These are phyloP conservation scores for Eleutherodactylus coqui DNA, from an alignment of 2,797 vertebrate species.

Conservation along the genomic window DNA sequence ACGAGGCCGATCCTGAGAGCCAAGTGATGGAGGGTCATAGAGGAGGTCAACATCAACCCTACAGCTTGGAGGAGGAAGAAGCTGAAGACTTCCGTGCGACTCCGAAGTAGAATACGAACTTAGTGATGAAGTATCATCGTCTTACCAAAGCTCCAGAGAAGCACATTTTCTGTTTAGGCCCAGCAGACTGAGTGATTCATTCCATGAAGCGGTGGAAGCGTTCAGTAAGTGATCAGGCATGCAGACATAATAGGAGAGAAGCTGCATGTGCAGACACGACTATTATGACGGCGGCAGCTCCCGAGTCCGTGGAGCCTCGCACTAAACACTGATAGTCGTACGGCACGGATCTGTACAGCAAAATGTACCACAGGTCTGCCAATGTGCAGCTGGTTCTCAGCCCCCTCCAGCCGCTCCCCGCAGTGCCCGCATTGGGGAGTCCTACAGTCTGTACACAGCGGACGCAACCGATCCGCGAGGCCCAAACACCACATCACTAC, in stretches of 20 bases:
- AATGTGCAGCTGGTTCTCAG: no score
- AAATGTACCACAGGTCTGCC: no score
- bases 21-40: not conserved
- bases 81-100: no score
- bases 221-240: slow-evolving; percentile 11
- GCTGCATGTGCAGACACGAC: not conserved
- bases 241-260: not conserved
- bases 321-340: no score
- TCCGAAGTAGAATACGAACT: no score
- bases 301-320: not conserved
- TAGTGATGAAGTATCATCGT: no score
- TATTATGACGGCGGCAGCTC: not conserved
- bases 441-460: no score
- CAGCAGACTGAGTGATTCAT: not conserved
- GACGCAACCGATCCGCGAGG: no score
- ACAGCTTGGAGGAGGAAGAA: not conserved
- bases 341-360: not conserved
- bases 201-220: not conserved
- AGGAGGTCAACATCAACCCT: not conserved
- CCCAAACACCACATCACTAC: no score
- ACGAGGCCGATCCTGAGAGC: not conserved
- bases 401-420: no score
- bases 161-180: not conserved
- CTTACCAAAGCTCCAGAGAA: no score
- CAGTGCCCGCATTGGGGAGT: no score